These are phyloP conservation scores for Autographa pulchrina DNA, from an alignment of 2,888 invertebrate genomes.

Conservation along the genomic window DNA sequence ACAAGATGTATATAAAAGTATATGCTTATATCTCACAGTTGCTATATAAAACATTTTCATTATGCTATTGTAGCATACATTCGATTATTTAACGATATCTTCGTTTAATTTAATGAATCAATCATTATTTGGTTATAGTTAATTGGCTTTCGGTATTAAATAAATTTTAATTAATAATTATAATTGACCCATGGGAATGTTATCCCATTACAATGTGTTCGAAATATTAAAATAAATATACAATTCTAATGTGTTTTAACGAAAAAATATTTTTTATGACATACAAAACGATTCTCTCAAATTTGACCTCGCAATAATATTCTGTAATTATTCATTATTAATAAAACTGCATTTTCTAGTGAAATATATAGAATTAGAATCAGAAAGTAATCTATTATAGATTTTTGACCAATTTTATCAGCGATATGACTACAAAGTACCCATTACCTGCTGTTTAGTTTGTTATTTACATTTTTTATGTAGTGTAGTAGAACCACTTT, in stretches of 20 bases:
- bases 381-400: slow-evolving; percentile 12
- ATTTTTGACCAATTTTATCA: slow-evolving; percentile 23
- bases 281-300: slow-evolving; percentile 18
- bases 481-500: too few species aligned
- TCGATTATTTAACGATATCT: slow-evolving; percentile 34
- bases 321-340: slow-evolving; percentile 16
- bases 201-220: slow-evolving; percentile 63
- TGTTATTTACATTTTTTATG: too few species aligned
- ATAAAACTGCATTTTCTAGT: slow-evolving; percentile 29
- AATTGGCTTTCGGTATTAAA: slow-evolving; percentile 52
- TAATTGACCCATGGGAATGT: slow-evolving; percentile 56
- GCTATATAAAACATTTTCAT: slow-evolving; percentile 20
- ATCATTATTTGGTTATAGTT: slow-evolving; percentile 40
- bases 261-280: slow-evolving; percentile 30
- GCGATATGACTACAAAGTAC: slow-evolving; percentile 35
- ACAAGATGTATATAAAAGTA: slow-evolving; percentile 19
- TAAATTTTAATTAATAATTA: slow-evolving; percentile 43
- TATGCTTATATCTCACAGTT: slow-evolving; percentile 39
- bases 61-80: slow-evolving; percentile 21
- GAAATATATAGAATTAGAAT: slow-evolving; percentile 17
- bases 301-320: slow-evolving; percentile 26
- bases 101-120: slow-evolving; percentile 52
- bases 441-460: too few species aligned
- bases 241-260: slow-evolving; percentile 55
- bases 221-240: slow-evolving; percentile 58